A percentile compares a stretch with the other conserved stretches of the same genome.
Conservation (phyloP, 2,113 vertebrate species). For the Ellobius talpinus region DNA sequence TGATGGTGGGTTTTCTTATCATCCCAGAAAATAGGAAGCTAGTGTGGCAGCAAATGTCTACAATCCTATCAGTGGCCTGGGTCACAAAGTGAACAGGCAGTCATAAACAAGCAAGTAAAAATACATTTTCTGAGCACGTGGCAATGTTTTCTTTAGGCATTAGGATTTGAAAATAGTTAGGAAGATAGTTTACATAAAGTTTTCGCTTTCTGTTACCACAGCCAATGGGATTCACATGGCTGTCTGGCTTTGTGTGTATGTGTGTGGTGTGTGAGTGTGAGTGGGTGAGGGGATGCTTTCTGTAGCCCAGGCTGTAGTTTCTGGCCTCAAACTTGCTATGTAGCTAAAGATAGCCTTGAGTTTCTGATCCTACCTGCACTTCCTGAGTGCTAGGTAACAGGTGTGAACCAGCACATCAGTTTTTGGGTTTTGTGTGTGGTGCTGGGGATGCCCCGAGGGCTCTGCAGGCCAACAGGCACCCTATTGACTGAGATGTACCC, state of each 20-base stretch:
- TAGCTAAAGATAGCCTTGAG: background rate
- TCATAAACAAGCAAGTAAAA: background rate
- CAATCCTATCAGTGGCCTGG: background rate
- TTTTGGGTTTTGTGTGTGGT: background rate
- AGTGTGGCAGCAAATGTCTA: background rate
- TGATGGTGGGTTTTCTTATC: background rate
- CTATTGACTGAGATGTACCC: background rate
- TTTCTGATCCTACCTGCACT: background rate
- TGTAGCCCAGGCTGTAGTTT: background rate
- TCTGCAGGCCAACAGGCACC: background rate
- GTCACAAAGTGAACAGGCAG: background rate
- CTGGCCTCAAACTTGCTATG: background rate
- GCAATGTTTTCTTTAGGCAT: background rate
- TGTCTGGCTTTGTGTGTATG: background rate
- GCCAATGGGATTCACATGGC: background rate
- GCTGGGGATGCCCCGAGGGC: background rate
- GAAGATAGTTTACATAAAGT: background rate
- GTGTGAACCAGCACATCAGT: background rate
- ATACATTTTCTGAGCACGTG: background rate
- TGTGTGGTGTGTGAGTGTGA: background rate
- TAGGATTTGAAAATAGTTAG: slow-evolving; percentile 48
- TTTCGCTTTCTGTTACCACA: background rate
- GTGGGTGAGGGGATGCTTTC: background rate
- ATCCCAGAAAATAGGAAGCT: background rate
- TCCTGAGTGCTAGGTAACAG: background rate